Percentiles rank a stretch among this genome's conserved stretches.
phyloP scores from a whole-genome alignment of 2,888 invertebrate genomes.

The Orchesellides sinensis region DNA sequence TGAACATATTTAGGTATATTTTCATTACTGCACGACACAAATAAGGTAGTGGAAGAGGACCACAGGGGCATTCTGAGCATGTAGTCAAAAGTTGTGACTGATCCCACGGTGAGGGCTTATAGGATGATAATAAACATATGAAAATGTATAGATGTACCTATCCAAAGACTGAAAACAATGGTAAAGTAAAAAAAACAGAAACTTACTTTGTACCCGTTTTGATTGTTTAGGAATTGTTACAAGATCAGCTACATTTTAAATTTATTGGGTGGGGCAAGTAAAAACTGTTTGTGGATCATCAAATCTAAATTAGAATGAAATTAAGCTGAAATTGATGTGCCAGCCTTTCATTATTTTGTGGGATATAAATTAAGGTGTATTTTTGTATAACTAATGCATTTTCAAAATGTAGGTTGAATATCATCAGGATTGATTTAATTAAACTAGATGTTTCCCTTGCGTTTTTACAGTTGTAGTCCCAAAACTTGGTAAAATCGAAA shows the following conservation, averaged over 20 bases:
- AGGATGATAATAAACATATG: background rate
- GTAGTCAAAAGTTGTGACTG: background rate
- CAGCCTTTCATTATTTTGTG: slow-evolving; percentile 41
- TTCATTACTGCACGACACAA: no score
- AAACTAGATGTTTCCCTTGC: slow-evolving; percentile 33
- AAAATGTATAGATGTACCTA: background rate
- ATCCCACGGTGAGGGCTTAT: no score
- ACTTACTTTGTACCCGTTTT: no score
- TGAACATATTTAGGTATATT: no score
- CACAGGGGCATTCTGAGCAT: no score
- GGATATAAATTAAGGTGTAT: background rate
- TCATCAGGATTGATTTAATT: slow-evolving; percentile 45
- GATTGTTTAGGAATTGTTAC: background rate
- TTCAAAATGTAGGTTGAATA: slow-evolving; percentile 48
- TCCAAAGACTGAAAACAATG: no score
- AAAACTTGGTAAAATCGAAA: no score
- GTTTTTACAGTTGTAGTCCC: background rate
- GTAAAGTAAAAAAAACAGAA: no score
- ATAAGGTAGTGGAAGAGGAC: no score
- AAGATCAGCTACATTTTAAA: background rate
- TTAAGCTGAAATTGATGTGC: slow-evolving; percentile 6
- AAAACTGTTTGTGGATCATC: slow-evolving; percentile 3
- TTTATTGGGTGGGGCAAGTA: slow-evolving; percentile 37
- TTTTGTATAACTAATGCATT: background rate
- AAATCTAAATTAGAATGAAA: slow-evolving; percentile 21